Conservation (phyloP, 2,888 invertebrate genomes). For the Chrysolina oricalcia region DNA sequence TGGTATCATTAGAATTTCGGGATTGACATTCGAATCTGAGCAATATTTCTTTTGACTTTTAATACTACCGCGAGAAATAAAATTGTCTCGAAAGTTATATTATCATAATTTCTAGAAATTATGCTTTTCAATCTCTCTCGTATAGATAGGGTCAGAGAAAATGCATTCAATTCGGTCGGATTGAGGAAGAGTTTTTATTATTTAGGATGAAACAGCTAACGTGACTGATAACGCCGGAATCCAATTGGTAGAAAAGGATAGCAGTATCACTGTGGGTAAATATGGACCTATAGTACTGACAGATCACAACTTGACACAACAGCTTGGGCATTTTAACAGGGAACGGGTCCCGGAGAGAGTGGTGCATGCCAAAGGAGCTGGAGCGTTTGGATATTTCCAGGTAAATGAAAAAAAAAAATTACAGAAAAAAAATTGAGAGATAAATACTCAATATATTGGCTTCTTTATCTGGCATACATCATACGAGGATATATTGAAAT, state of each 20-base stretch:
- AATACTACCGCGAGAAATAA: no score
- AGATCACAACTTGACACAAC: conserved; percentile 84
- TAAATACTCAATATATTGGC: no score
- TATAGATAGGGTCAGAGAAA: no score
- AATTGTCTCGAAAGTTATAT: no score
- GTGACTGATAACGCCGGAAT: conserved; percentile 51
- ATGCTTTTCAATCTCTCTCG: no score
- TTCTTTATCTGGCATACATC: no score
- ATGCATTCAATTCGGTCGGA: no score
- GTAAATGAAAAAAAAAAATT: conserved; percentile 71
- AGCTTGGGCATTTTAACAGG: conserved; percentile 85
- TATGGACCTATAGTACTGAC: conserved; percentile 88
- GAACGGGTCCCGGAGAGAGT: conserved; percentile 95
- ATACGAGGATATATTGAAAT: no score
- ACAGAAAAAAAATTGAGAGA: neutral
- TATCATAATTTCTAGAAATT: no score
- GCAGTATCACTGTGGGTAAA: conserved; percentile 86
- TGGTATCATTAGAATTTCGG: no score
- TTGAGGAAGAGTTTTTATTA: neutral
- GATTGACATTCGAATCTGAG: no score
- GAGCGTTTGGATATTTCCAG: conserved; percentile 87
- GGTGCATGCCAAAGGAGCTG: conserved; percentile 91
- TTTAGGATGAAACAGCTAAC: conserved; percentile 34
- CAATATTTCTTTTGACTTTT: no score
- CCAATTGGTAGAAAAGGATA: conserved; percentile 67